These are phyloP conservation scores for Micromussa lordhowensis DNA, from an alignment of 92 coral and sea anemone genomes.

Conservation along the genomic window DNA sequence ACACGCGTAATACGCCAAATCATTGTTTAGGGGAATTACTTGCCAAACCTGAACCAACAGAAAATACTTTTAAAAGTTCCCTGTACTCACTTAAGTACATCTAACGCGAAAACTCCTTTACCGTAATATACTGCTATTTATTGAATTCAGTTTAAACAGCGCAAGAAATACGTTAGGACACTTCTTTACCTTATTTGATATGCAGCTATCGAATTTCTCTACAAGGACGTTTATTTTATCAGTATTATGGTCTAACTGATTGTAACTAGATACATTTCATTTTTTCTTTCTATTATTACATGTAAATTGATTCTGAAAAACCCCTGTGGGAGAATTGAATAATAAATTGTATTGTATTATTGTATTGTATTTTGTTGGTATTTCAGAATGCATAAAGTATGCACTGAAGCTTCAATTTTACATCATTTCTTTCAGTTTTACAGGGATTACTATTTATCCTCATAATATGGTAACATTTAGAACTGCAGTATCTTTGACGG, in stretches of 20 bases:
- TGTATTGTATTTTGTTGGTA: background rate
- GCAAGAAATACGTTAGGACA: background rate
- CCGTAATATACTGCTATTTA: background rate
- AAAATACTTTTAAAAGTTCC: background rate
- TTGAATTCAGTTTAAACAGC: background rate
- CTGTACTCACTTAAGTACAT: too few relatives aligned
- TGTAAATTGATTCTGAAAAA: too few relatives aligned
- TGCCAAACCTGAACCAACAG: background rate
- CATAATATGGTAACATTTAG: slow-evolving; percentile 57
- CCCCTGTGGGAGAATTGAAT: too few relatives aligned
- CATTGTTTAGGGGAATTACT: background rate
- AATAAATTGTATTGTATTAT: too few relatives aligned
- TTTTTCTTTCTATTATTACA: too few relatives aligned
- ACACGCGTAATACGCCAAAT: too few relatives aligned
- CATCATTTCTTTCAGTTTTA: too few relatives aligned
- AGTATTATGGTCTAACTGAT: too few relatives aligned
- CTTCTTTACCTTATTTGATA: background rate
- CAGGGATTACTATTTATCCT: slow-evolving; percentile 8
- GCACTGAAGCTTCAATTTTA: background rate
- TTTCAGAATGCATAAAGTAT: background rate
- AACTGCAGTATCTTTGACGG: slow-evolving; percentile 9
- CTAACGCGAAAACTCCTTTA: background rate
- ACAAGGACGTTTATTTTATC: too few relatives aligned
- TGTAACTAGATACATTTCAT: too few relatives aligned
- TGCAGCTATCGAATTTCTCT: too few relatives aligned